Conservation (phyloP, 2,888 invertebrate genomes). For the Dicyrtoma fusca region DNA sequence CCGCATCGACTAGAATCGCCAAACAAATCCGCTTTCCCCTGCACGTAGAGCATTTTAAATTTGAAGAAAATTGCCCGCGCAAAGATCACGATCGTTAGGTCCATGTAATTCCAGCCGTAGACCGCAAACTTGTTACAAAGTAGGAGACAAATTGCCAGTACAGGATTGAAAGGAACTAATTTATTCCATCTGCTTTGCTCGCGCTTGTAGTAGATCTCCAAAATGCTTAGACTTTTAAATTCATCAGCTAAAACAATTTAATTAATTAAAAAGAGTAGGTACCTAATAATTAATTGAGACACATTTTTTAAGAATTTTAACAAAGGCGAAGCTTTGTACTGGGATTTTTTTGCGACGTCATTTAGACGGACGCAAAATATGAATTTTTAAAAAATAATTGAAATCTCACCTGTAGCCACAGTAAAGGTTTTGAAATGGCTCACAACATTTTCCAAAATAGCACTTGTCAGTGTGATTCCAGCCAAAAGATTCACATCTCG, state of each 20-base stretch:
- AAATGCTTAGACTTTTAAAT: neutral
- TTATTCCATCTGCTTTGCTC: conserved; percentile 11
- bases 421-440: conserved; percentile 29
- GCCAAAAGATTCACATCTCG: conserved; percentile 25
- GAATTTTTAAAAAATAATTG: too few species aligned
- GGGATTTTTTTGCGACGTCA: too few species aligned
- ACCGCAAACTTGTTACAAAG: conserved; percentile 23
- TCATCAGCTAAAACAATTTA: too few species aligned
- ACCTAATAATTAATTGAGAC: too few species aligned
- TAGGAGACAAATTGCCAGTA: conserved; percentile 10
- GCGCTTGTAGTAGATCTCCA: conserved; percentile 19
- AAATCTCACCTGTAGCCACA: neutral
- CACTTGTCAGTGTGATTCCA: conserved; percentile 8
- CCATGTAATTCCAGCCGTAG: conserved; percentile 29
- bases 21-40: neutral
- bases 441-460: conserved; percentile 28
- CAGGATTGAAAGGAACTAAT: conserved; percentile 7
- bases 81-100: conserved; percentile 18
- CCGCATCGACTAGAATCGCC: too few species aligned
- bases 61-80: conserved; percentile 27
- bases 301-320: too few species aligned
- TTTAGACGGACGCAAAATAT: too few species aligned
- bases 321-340: too few species aligned
- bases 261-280: too few species aligned
- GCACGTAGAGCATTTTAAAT: conserved; percentile 4